These are phyloP conservation scores for Ctenosaura bakeri DNA, from an alignment of 2,797 vertebrate species.

Conservation along the genomic window DNA sequence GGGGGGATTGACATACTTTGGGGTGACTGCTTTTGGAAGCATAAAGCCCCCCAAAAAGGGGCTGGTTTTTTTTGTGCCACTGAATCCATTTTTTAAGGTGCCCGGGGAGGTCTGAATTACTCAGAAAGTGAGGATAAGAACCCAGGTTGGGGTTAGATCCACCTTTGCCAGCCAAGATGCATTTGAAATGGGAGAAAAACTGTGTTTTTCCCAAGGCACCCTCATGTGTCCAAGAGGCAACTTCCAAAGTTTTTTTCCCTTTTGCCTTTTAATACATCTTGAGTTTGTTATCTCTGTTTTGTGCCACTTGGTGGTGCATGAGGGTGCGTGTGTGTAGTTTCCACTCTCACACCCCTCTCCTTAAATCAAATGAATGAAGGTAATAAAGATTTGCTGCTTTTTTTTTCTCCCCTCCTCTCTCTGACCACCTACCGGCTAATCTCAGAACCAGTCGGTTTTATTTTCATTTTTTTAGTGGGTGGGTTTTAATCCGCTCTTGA, in stretches of 20 bases:
- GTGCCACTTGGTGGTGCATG: conserved; percentile 93
- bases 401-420: background rate
- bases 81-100: too few species aligned
- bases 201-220: background rate
- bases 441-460: conserved; percentile 64
- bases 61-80: too few species aligned
- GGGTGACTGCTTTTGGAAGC: too few species aligned
- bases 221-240: too few species aligned
- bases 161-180: background rate
- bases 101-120: background rate
- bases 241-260: background rate
- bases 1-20: too few species aligned
- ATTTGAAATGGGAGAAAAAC: background rate
- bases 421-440: conserved; percentile 80
- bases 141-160: too few species aligned
- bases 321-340: conserved; percentile 85
- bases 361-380: conserved; percentile 84
- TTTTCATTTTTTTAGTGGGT: background rate
- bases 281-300: conserved; percentile 90
- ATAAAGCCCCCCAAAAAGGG: too few species aligned
- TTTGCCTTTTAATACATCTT: conserved; percentile 56
- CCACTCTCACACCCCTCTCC: conserved; percentile 26
- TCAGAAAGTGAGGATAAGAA: background rate
- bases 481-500: background rate
- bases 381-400: conserved; percentile 64